Conservation (phyloP, 1,140 invertebrate species). For the Drosophila kohkoa region DNA sequence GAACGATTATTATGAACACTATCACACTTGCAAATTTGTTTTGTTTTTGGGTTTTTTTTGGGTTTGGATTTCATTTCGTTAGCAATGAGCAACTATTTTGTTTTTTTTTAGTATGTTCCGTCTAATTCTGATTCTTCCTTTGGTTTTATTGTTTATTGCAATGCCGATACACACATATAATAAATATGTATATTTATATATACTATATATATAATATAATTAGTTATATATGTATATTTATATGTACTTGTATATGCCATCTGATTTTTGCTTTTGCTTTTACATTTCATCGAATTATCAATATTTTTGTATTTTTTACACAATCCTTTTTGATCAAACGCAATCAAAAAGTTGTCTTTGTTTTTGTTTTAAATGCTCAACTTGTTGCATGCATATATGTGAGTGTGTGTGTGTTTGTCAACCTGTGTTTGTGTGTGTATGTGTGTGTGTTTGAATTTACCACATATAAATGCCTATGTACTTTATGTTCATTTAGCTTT, state of each 20-base stretch:
- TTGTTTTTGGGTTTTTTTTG: constrained; percentile 27
- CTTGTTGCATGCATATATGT: constrained; percentile 66
- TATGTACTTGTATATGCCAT: constrained; percentile 58
- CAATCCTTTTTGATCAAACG: constrained; percentile 77
- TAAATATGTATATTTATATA: constrained; percentile 52
- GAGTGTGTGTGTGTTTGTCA: constrained; percentile 34
- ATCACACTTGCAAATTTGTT: constrained; percentile 76
- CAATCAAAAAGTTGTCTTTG: constrained; percentile 72
- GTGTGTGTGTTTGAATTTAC: constrained; percentile 37
- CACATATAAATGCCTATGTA: constrained; percentile 71
- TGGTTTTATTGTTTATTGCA: constrained; percentile 63
- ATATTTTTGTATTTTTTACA: constrained; percentile 64
- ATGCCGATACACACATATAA: constrained; percentile 62
- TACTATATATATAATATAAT: constrained; percentile 40
- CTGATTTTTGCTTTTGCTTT: constrained; percentile 32
- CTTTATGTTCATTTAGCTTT: constrained; percentile 36
- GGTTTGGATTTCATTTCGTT: constrained; percentile 46
- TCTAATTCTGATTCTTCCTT: neutral
- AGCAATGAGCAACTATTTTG: constrained; percentile 66
- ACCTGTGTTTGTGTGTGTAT: constrained; percentile 24
- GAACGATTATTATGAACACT: constrained; percentile 82
- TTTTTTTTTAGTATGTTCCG: constrained; percentile 43
- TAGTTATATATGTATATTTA: constrained; percentile 34
- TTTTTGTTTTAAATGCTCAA: constrained; percentile 73
- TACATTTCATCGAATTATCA: constrained; percentile 65